Evolutionary conservation across 2,113 vertebrate genomes (phyloP).

Genomic region (Toxostoma redivivum): DNA sequence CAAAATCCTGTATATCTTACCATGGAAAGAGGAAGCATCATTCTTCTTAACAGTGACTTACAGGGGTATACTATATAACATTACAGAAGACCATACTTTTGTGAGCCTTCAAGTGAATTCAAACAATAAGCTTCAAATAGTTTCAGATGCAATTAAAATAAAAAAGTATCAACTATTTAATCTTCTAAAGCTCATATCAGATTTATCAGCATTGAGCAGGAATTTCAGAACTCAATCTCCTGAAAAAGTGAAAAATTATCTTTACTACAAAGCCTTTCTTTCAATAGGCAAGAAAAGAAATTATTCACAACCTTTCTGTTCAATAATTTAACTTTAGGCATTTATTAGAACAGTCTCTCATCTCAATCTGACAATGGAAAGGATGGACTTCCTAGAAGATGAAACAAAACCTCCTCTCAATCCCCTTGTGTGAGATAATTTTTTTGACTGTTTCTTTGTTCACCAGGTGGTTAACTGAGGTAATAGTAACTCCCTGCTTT

Average conservation of each 20-base stretch:
- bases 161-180: neutral
- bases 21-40: neutral
- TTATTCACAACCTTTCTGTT: neutral
- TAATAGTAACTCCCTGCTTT: neutral
- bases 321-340: neutral
- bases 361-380: neutral
- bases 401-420: neutral
- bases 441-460: neutral
- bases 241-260: neutral
- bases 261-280: neutral
- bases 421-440: neutral
- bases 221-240: neutral
- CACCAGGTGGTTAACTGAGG: neutral
- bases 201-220: neutral
- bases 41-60: neutral
- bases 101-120: neutral
- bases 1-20: neutral
- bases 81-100: neutral
- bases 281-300: neutral
- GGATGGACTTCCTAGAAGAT: neutral
- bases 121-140: neutral
- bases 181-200: neutral
- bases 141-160: neutral
- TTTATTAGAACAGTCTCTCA: neutral
- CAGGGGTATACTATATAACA: neutral